A percentile compares a stretch with the other conserved stretches of the same genome.
These are phyloP conservation scores for Dermolepida albohirtum DNA, from an alignment of 2,888 invertebrate genomes.

Conservation along the genomic window DNA sequence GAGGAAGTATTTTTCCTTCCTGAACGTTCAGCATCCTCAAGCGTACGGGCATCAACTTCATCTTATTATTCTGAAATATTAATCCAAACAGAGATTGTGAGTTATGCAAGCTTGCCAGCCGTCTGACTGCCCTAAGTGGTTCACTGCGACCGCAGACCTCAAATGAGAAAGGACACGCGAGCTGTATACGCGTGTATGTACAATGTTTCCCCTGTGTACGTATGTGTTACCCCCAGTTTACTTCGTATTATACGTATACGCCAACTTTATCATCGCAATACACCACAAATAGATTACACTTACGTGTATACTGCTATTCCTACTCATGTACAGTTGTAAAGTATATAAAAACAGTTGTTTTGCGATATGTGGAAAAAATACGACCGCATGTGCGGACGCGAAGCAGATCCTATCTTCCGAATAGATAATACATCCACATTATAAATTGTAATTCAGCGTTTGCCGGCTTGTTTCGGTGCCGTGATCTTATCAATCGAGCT, in stretches of 20 bases:
- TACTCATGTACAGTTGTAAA: background rate
- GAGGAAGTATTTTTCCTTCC: no score
- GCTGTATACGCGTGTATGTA: background rate
- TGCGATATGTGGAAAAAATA: slow-evolving; percentile 32
- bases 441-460: slow-evolving; percentile 30
- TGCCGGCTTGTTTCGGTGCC: slow-evolving; percentile 9
- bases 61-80: slow-evolving; percentile 56
- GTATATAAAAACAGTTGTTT: slow-evolving; percentile 34
- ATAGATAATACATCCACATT: slow-evolving; percentile 22
- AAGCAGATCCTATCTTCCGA: slow-evolving; percentile 19
- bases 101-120: slow-evolving; percentile 59
- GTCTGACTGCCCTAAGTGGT: slow-evolving; percentile 59
- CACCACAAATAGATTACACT: slow-evolving; percentile 19
- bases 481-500: slow-evolving; percentile 15
- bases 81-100: slow-evolving; percentile 62
- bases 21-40: background rate
- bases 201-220: no score
- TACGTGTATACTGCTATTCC: slow-evolving; percentile 1
- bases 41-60: slow-evolving; percentile 23
- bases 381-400: slow-evolving; percentile 4
- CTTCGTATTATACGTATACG: background rate
- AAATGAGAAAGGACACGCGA: slow-evolving; percentile 51
- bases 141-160: slow-evolving; percentile 48
- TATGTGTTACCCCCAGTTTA: background rate
- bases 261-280: background rate